Evolutionary conservation across 1,140 invertebrate genomes (phyloP).

Genomic region (Bombus haemorrhoidalis): DNA sequence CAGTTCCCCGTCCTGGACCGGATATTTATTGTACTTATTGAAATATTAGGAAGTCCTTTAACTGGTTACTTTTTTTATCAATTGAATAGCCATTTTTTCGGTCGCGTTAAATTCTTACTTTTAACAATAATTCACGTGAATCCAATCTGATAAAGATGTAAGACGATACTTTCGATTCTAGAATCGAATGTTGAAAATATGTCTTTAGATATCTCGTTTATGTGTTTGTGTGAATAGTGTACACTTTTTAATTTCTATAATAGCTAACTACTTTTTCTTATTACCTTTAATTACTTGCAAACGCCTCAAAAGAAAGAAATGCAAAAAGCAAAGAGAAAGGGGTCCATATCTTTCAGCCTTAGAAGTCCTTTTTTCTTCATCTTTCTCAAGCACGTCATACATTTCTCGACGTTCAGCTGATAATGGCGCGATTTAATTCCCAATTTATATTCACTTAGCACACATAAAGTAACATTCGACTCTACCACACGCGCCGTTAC

Average conservation of each 20-base stretch:
- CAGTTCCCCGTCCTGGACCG: background rate
- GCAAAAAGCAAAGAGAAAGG: background rate
- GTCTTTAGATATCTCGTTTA: too few relatives aligned
- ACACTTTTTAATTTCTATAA: too few relatives aligned
- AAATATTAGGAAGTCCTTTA: slow-evolving; percentile 8
- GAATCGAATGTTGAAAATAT: too few relatives aligned
- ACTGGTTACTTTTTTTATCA: background rate
- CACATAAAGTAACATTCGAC: background rate
- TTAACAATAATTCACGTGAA: background rate
- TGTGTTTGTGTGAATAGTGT: too few relatives aligned
- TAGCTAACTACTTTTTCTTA: too few relatives aligned
- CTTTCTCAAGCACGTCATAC: background rate
- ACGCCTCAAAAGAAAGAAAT: too few relatives aligned
- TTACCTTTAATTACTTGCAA: too few relatives aligned
- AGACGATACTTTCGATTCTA: too few relatives aligned
- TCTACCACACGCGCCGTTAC: background rate
- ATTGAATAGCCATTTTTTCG: background rate
- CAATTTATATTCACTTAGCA: slow-evolving; percentile 45
- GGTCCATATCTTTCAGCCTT: background rate
- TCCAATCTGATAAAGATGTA: too few relatives aligned
- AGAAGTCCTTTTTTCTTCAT: too few relatives aligned
- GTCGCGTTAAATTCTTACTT: background rate
- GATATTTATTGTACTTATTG: slow-evolving; percentile 42
- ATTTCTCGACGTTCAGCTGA: slow-evolving; percentile 6
- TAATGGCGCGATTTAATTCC: slow-evolving; percentile 34